Base-by-base conservation (phyloP, 1,140 invertebrate species). In the Bombus sibiricus region DNA sequence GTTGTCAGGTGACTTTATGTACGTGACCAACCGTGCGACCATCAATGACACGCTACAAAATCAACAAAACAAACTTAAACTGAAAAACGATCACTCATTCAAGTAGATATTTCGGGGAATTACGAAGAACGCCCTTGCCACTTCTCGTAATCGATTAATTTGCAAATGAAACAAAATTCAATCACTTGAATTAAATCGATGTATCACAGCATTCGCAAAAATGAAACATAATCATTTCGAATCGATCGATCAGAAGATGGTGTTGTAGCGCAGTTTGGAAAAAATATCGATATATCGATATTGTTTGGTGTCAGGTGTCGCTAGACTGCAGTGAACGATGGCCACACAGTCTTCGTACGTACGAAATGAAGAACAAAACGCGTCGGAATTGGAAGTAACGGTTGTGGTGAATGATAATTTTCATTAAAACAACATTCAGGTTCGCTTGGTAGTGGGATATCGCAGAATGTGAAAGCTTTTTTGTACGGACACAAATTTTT, bases 201-300 rank as follows among this genome's bases (percentile, higher is more conserved):
- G 32, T 12, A 18, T 10, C 6, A 2, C 13, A 39, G 1, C 12
- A 28, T 12, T 39, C 28, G 34, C 8, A 3, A 71, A 34, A n/a
- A 69, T 66, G 53, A 34, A 39, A 72, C 37, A 32, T 12, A 25
- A 59, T 15, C 3, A 47, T 79, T 32, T 22, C 22, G 6, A 32
- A 72, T 69, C 37, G 5, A 78, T 41, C 34, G 28, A 79, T 34
- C 34, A 28, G 18, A 77, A 77, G 43, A 13, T 47, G 72, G 39
- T 37, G 59, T 66, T 25, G 32, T 43, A n/a, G 57, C 39, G 39
- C 28, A 8, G 39, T 22, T 75, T 34, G 13, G 25, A 2, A 83
- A 83, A 41, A 57, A 57, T 57, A 84, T 68, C 75, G 76, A 79
- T 78, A 78, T 39, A 83, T 78, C 82, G 82, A 83, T 66, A 69